Evolutionary conservation across 2,888 invertebrate genomes (phyloP).

Genomic region (Drosophila siamana): DNA sequence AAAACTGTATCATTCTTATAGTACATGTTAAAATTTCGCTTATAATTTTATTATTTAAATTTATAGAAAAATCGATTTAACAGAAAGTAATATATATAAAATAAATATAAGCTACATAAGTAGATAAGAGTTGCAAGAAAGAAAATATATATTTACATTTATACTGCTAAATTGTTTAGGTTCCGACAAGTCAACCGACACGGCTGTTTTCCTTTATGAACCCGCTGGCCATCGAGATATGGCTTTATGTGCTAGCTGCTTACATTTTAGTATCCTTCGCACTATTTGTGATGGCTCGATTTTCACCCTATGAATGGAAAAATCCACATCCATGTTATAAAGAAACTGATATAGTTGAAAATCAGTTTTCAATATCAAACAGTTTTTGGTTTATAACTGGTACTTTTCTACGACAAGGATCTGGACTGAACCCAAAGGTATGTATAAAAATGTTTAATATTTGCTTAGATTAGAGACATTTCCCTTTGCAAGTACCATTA

Average conservation of each 20-base stretch:
- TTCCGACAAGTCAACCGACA: slow-evolving; percentile 94
- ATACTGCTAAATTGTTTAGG: slow-evolving; percentile 86
- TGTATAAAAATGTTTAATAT: slow-evolving; percentile 32
- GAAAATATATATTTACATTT: too few species aligned
- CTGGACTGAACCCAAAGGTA: slow-evolving; percentile 94
- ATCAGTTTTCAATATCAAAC: slow-evolving; percentile 98
- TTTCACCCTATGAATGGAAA: slow-evolving; percentile 98
- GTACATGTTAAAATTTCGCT: too few species aligned
- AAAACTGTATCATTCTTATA: too few species aligned
- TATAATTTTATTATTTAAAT: too few species aligned
- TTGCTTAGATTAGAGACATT: too few species aligned
- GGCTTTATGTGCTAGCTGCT: slow-evolving; percentile 97
- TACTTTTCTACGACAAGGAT: slow-evolving; percentile 94
- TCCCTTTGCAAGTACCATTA: too few species aligned
- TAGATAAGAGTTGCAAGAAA: too few species aligned
- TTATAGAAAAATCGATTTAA: too few species aligned
- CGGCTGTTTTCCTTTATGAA: slow-evolving; percentile 98
- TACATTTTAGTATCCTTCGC: slow-evolving; percentile 97
- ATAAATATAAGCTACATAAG: too few species aligned
- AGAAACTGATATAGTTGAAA: slow-evolving; percentile 94
- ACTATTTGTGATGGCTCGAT: slow-evolving; percentile 97
- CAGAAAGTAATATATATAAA: too few species aligned
- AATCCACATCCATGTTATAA: slow-evolving; percentile 92
- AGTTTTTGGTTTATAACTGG: slow-evolving; percentile 96
- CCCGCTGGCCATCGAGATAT: slow-evolving; percentile 97